Conservation (phyloP, 1,140 invertebrate species). For the Heliconius hewitsoni region DNA sequence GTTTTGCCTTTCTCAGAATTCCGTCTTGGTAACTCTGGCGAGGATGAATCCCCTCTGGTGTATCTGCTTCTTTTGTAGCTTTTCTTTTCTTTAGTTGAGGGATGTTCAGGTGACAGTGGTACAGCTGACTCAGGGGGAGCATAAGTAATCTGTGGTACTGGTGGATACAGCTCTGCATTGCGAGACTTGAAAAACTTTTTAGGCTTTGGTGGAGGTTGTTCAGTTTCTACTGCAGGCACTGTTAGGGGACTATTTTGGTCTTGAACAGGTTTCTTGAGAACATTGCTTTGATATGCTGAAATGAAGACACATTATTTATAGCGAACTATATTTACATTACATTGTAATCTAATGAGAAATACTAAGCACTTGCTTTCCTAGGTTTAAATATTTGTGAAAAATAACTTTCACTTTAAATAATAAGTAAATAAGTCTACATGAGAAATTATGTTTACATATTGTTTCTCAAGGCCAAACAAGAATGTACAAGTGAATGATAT, state of each 20-base stretch:
- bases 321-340: background rate
- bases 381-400: background rate
- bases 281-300: conserved; percentile 75
- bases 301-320: conserved; percentile 34
- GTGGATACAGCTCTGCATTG: conserved; percentile 84
- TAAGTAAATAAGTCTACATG: background rate
- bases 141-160: conserved; percentile 80
- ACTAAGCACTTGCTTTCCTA: background rate
- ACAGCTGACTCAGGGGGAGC: conserved; percentile 78
- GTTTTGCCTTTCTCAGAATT: conserved; percentile 74
- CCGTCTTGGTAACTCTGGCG: conserved; percentile 71
- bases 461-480: conserved; percentile 49
- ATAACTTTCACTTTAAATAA: background rate
- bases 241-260: conserved; percentile 82
- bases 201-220: conserved; percentile 85
- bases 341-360: background rate
- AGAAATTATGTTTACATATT: conserved; percentile 33
- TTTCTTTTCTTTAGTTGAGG: conserved; percentile 80
- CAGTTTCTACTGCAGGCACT: conserved; percentile 81
- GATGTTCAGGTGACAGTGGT: conserved; percentile 83
- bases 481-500: conserved; percentile 40
- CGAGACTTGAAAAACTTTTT: conserved; percentile 96
- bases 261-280: conserved; percentile 81
- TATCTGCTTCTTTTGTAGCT: conserved; percentile 65
- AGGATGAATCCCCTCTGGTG: conserved; percentile 70